A percentile compares a stretch with the other conserved stretches of the same genome.
These are phyloP conservation scores for Cherax quadricarinatus DNA, from an alignment of 1,140 invertebrate species.

Conservation along the genomic window DNA sequence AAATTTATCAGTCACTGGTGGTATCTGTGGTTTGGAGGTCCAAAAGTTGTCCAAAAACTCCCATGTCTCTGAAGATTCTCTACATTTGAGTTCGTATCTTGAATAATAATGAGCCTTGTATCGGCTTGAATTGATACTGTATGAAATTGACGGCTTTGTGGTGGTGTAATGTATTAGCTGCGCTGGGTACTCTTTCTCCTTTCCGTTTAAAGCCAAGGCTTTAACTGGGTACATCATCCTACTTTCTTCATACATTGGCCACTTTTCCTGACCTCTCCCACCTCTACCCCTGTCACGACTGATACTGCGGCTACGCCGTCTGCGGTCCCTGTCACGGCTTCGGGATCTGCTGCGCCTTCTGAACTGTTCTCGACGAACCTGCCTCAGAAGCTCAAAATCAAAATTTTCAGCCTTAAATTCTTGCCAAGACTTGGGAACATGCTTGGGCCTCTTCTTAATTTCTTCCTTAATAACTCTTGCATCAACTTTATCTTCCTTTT, in stretches of 20 bases:
- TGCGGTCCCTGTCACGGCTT: constrained; percentile 12
- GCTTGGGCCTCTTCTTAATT: constrained; percentile 1
- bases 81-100: background rate
- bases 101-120: constrained; percentile 38
- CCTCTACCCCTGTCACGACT: constrained; percentile 15
- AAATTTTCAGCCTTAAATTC: constrained; percentile 59
- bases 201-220: background rate
- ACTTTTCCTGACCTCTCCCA: background rate
- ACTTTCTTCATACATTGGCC: constrained; percentile 4
- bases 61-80: constrained; percentile 21
- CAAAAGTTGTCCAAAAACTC: constrained; percentile 39
- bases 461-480: constrained; percentile 23
- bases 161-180: constrained; percentile 38
- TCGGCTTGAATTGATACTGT: constrained; percentile 24
- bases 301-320: constrained; percentile 17
- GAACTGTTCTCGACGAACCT: constrained; percentile 27
- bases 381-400: constrained; percentile 42
- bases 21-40: background rate
- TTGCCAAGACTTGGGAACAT: constrained; percentile 44
- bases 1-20: background rate
- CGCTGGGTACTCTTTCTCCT: constrained; percentile 48
- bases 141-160: constrained; percentile 45
- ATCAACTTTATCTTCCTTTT: background rate
- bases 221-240: constrained; percentile 36
- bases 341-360: constrained; percentile 13